phyloP scores from a whole-genome alignment of 2,113 vertebrate genomes.

The rabbit (Oryctolagus cuniculus) region DNA sequence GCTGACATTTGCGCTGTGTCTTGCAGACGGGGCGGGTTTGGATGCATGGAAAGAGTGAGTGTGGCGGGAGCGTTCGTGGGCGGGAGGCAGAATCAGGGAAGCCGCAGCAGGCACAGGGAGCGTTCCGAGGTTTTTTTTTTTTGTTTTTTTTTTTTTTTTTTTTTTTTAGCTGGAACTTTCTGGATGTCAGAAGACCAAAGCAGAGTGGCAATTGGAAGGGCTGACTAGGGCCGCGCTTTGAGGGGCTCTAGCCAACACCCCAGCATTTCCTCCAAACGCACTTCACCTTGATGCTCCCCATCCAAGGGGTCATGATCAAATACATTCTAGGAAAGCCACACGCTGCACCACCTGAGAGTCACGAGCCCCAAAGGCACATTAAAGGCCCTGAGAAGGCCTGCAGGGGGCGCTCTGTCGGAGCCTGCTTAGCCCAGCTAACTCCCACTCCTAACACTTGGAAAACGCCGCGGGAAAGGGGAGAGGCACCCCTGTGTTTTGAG shows the following conservation, averaged over 20 bases:
- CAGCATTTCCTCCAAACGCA: background rate
- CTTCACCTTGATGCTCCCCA: background rate
- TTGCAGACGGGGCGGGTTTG: background rate
- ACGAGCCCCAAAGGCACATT: background rate
- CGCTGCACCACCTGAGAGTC: background rate
- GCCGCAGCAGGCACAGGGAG: background rate
- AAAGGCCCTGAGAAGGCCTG: constrained; percentile 3
- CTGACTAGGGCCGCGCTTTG: background rate
- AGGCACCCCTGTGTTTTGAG: background rate
- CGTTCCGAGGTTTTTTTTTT: background rate
- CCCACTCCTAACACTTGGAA: background rate
- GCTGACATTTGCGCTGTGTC: background rate
- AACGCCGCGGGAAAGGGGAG: no score
- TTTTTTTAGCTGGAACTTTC: background rate
- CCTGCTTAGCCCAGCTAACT: background rate
- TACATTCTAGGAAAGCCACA: background rate
- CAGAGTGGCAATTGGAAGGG: background rate
- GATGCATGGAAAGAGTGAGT: background rate
- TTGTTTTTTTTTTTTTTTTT: background rate
- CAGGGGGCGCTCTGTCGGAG: background rate
- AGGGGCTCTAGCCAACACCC: background rate
- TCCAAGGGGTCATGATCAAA: background rate
- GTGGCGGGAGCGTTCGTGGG: constrained; percentile 36
- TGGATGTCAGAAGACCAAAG: background rate
- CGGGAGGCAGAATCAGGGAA: background rate